phyloP scores from a whole-genome alignment of 1,140 invertebrate genomes.

The Asobara japonica region DNA sequence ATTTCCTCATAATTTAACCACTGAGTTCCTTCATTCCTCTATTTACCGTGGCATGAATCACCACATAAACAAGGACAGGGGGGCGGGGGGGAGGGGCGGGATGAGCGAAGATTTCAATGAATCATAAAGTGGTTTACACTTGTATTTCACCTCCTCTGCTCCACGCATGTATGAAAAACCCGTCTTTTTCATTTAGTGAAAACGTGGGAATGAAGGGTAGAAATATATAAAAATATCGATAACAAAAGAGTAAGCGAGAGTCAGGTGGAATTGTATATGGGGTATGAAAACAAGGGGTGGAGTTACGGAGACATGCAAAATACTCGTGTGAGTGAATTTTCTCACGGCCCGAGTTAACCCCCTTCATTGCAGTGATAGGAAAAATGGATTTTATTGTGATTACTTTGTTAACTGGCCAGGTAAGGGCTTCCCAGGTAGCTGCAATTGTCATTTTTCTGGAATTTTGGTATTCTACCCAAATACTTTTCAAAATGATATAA shows the following conservation, averaged over 20 bases:
- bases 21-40: constrained; percentile 1
- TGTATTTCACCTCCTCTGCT: not conserved
- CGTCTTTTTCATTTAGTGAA: not conserved
- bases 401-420: too few relatives aligned
- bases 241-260: not conserved
- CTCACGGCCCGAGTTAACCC: not conserved
- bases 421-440: too few relatives aligned
- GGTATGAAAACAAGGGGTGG: not conserved
- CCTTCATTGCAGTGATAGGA: not conserved
- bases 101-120: constrained; percentile 12
- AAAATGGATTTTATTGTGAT: too few relatives aligned
- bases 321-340: not conserved
- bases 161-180: not conserved
- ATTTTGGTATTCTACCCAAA: too few relatives aligned
- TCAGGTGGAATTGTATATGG: constrained; percentile 5
- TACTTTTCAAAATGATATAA: too few relatives aligned
- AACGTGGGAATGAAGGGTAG: constrained; percentile 19
- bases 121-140: constrained; percentile 8
- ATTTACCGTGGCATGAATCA: constrained; percentile 7
- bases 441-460: too few relatives aligned
- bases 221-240: constrained; percentile 6
- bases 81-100: too few relatives aligned
- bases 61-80: not conserved
- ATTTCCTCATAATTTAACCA: constrained; percentile 13
- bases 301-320: constrained; percentile 12